Conservation (phyloP, 2,113 vertebrate genomes). For the Brachyhypopomus gauderio region DNA sequence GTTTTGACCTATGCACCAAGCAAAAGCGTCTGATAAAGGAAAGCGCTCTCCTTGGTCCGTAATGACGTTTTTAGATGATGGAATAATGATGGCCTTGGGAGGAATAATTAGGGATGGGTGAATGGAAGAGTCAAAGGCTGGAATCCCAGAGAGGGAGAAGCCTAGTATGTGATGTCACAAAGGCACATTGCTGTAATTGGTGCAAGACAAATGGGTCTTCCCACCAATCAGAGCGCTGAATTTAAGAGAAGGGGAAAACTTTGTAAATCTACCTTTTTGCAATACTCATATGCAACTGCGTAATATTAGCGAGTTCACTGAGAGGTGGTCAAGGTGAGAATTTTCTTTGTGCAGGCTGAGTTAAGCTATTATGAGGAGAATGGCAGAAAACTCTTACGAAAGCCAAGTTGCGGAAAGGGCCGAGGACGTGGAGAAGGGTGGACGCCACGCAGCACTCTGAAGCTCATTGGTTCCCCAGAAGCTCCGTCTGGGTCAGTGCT, state of each 20-base stretch:
- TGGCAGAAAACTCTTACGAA: conserved; percentile 22
- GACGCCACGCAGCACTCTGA: conserved; percentile 58
- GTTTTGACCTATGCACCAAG: conserved; percentile 33
- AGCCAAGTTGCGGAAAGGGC: conserved; percentile 18
- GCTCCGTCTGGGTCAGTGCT: conserved; percentile 74
- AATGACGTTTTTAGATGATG: conserved; percentile 39
- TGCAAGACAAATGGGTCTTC: conserved; percentile 34
- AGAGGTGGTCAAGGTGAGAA: background rate
- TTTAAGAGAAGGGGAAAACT: conserved; percentile 12
- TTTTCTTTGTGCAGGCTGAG: background rate
- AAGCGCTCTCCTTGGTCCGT: conserved; percentile 30
- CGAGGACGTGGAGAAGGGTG: conserved; percentile 14
- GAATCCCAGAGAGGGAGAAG: conserved; percentile 15
- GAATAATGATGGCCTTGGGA: conserved; percentile 48
- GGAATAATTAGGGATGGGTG: conserved; percentile 42
- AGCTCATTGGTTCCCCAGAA: conserved; percentile 62
- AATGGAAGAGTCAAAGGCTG: conserved; percentile 42
- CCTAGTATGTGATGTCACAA: conserved; percentile 32
- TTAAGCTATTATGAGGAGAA: conserved; percentile 23
- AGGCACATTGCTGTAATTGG: conserved; percentile 51
- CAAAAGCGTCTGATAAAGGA: conserved; percentile 42
- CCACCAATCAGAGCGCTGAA: conserved; percentile 6
- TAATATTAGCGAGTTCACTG: background rate
- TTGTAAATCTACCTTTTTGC: background rate
- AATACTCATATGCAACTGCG: background rate